Evolutionary conservation across 2,888 invertebrate genomes (phyloP).

Genomic region (Drosophila affinis): DNA sequence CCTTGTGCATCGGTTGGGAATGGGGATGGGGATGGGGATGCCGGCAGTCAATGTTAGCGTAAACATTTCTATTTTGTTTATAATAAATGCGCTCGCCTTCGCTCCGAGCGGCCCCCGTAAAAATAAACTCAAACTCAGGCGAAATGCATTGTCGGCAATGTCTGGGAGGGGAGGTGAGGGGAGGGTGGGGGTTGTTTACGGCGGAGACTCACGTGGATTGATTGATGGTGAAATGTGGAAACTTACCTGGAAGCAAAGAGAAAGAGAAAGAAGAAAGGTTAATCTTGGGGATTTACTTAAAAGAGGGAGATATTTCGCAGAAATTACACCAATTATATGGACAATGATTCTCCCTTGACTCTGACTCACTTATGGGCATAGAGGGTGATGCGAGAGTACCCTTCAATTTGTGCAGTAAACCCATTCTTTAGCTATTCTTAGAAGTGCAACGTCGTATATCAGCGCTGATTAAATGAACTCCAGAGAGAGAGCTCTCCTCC

Average conservation of each 20-base stretch:
- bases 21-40: not conserved
- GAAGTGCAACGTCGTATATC: not conserved
- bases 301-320: not conserved
- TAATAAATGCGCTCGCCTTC: slow-evolving; percentile 67
- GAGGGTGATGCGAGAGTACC: too few species aligned
- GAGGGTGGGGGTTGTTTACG: slow-evolving; percentile 18
- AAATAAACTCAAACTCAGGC: slow-evolving; percentile 67
- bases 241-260: slow-evolving; percentile 65
- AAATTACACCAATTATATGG: not conserved
- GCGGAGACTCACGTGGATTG: slow-evolving; percentile 64
- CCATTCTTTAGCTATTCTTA: not conserved
- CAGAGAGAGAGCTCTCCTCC: not conserved
- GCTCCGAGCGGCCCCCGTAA: slow-evolving; percentile 45
- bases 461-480: not conserved
- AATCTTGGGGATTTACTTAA: not conserved
- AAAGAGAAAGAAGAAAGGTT: slow-evolving; percentile 29
- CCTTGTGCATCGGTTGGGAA: too few species aligned
- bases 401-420: not conserved
- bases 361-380: not conserved
- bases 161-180: not conserved
- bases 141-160: slow-evolving; percentile 21
- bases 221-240: slow-evolving; percentile 58
- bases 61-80: slow-evolving; percentile 69
- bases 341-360: too few species aligned
- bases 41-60: slow-evolving; percentile 71